Evolutionary conservation across 2,113 vertebrate species (phyloP).

Genomic region (Campylorhamphus procurvoides): DNA sequence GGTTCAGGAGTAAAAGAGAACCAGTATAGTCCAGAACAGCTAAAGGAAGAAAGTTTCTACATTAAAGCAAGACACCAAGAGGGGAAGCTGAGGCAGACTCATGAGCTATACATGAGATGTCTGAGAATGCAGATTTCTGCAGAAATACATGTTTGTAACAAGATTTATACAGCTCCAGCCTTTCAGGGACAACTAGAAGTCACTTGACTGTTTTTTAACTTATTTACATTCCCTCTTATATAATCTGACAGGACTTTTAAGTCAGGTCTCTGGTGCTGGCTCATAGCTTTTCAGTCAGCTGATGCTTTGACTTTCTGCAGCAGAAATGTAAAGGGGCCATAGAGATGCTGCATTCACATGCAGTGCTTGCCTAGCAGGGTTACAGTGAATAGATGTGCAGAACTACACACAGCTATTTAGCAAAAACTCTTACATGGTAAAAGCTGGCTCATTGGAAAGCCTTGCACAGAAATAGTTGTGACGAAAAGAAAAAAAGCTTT

Average conservation of each 20-base stretch:
- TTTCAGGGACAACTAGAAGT: background rate
- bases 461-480: background rate
- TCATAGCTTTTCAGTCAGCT: background rate
- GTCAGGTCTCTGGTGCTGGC: background rate
- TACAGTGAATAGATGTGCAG: background rate
- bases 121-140: background rate
- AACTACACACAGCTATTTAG: background rate
- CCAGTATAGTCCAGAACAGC: background rate
- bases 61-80: background rate
- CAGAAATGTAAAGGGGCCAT: background rate
- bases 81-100: fast-evolving
- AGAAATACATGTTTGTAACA: background rate
- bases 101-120: fast-evolving
- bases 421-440: background rate
- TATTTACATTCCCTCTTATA: background rate
- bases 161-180: background rate
- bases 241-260: background rate
- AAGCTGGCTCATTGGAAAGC: background rate
- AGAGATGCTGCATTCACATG: background rate
- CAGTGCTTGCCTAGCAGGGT: background rate
- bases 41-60: background rate
- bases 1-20: background rate
- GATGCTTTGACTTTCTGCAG: background rate
- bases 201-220: background rate
- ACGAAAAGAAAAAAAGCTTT: background rate